Percentiles rank a stretch among this genome's conserved stretches.
Conservation (phyloP, 64 coral and sea anemone genomes). For the Porites lutea region DNA sequence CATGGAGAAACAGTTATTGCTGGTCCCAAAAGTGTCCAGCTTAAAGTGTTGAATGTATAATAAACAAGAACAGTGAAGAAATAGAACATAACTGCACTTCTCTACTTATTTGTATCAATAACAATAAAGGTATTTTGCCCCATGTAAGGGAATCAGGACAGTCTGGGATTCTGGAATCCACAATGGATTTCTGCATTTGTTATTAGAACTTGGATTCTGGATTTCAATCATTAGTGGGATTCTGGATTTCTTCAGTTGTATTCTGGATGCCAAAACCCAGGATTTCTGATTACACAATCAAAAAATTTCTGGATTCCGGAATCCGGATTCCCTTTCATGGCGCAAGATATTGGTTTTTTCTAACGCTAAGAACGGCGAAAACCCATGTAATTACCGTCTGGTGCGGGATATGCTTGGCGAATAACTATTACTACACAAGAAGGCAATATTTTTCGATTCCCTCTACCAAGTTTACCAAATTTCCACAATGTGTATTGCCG, state of each 20-base stretch:
- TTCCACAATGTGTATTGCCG: constrained; percentile 46
- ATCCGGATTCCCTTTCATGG: too few relatives aligned
- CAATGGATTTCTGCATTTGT: neutral
- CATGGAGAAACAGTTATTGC: too few relatives aligned
- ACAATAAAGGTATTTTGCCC: neutral
- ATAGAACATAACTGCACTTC: neutral
- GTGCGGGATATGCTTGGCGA: neutral
- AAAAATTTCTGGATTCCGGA: too few relatives aligned
- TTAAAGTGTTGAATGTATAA: neutral
- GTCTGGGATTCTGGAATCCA: neutral
- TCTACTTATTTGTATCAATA: neutral
- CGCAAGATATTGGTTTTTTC: neutral
- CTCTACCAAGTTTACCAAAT: constrained; percentile 10
- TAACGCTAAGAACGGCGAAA: neutral
- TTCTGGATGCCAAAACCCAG: too few relatives aligned
- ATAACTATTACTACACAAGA: constrained; percentile 16
- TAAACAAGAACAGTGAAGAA: neutral
- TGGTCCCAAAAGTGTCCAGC: too few relatives aligned
- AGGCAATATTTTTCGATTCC: constrained; percentile 3
- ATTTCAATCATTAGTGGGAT: too few relatives aligned
- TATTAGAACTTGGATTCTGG: neutral
- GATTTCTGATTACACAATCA: too few relatives aligned
- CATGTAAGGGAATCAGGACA: neutral
- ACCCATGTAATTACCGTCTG: constrained; percentile 39
- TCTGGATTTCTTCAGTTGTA: too few relatives aligned